Evolutionary conservation across 30 jellyfish, hydroid and myxozoan species (phyloP), one percentile per base, ranked within the genome.

Genomic region (Hydractinia symbiolongicarpus): DNA sequence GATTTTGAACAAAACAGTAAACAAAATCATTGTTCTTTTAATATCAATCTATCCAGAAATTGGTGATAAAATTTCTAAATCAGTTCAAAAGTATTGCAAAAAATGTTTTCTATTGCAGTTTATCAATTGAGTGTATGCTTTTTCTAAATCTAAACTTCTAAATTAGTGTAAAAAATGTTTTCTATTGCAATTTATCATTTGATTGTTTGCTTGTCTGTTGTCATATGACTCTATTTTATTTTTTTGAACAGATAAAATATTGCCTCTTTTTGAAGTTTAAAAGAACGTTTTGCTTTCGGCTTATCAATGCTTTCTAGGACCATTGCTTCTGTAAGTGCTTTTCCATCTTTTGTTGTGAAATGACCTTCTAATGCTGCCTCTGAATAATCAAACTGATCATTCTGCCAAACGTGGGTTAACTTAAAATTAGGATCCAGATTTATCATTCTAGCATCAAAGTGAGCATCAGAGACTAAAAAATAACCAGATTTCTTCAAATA

Each of bases 381-480:
- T 9, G 74, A 64, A 13, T 64, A 0, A 72, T 52, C 62, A 52
- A 72, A 72, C 50, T 60, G 83, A 9, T 20, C 84, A 10, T 73
- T 84, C 64, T 78, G 75, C 67, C 88, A 89, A 11, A 89, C 94
- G 21, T 79, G 86, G 6, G 58, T 52, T n/a, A 89, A 80, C 50
- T 72, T 70, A 66, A 71, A 84, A 57, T 81, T 67, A 66, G 84
- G 84, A 67, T 89, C 94, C 5, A 79, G 53, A 52, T 21, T 83
- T 61, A 88, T 62, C 94, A 83, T 83, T 73, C 96, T 79, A 61
- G 96, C 96, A 83, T 89, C 96, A 81, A 50, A 89, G 67, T 89
- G 96, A 4, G 95, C 96, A 79, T 89, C 96, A 72, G 90, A 68
- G 4, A 88, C 94, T 53, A 89, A 78, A 67, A 78, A 72, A 66